Conservation (phyloP, 2,113 vertebrate species). For the Psophia crepitans region DNA sequence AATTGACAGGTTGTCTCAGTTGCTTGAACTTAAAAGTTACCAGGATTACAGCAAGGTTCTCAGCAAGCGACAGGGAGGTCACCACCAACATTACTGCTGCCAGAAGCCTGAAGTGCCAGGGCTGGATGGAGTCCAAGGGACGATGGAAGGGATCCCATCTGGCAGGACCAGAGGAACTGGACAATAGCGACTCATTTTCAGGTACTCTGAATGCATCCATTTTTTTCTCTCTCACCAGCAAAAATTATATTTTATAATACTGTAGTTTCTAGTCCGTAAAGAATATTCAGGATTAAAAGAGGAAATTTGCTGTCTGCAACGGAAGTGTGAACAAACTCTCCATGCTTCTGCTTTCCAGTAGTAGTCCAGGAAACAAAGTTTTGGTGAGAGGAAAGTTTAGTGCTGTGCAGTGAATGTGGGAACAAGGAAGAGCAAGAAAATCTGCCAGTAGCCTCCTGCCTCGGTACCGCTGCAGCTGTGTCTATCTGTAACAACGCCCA, state of each 20-base stretch:
- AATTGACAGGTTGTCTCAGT: conserved; percentile 86
- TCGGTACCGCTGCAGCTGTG: not conserved
- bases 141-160: conserved; percentile 74
- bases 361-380: not conserved
- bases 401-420: not conserved
- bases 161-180: not conserved
- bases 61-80: conserved; percentile 80
- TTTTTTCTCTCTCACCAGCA: not conserved
- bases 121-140: conserved; percentile 76
- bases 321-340: not conserved
- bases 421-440: not conserved
- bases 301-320: not conserved
- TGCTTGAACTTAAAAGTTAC: conserved; percentile 88
- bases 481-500: not conserved
- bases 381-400: not conserved
- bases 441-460: not conserved
- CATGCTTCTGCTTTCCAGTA: not conserved
- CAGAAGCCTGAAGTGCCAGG: conserved; percentile 86
- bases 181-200: conserved; percentile 69
- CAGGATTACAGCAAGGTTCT: conserved; percentile 88
- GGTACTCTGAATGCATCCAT: conserved; percentile 72
- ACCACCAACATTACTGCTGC: conserved; percentile 85
- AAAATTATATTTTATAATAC: not conserved
- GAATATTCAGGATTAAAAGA: not conserved
- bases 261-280: not conserved